Evolutionary conservation across 2,888 invertebrate genomes (phyloP).

Genomic region (Hirtodrosophila histrioides): DNA sequence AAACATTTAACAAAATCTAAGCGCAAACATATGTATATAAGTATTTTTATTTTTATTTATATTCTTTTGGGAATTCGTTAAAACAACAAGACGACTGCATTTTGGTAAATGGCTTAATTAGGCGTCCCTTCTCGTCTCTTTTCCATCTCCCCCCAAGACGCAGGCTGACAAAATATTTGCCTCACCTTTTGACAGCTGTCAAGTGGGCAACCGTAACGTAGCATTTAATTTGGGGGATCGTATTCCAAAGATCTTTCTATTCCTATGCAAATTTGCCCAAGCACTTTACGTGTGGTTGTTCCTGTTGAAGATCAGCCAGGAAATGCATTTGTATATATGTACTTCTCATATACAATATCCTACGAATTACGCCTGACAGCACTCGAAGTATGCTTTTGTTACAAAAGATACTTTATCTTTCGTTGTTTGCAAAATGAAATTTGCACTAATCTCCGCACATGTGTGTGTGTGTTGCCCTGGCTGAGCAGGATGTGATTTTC

Average conservation of each 20-base stretch:
- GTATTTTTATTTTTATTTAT: constrained; percentile 6
- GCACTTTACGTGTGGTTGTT: constrained; percentile 63
- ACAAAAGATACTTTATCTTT: constrained; percentile 10
- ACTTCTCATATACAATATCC: constrained; percentile 3
- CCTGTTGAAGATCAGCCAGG: constrained; percentile 20
- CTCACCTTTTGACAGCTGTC: constrained; percentile 74
- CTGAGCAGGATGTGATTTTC: constrained; percentile 82
- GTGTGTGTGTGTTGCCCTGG: constrained; percentile 23
- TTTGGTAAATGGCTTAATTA: constrained; percentile 68
- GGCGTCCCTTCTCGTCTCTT: constrained; percentile 34
- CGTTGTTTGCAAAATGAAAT: constrained; percentile 55
- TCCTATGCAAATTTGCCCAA: constrained; percentile 70
- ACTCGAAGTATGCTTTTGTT: constrained; percentile 49
- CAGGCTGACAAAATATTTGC: constrained; percentile 74
- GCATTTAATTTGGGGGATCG: constrained; percentile 56
- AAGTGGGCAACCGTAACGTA: constrained; percentile 70
- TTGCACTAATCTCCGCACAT: constrained; percentile 67
- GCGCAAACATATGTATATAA: constrained; percentile 2
- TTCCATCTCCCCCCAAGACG: background rate
- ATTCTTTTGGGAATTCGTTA: constrained; percentile 61
- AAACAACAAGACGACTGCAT: constrained; percentile 61
- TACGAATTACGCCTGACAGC: constrained; percentile 43
- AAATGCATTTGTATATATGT: constrained; percentile 36
- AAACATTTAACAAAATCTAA: constrained; percentile 48
- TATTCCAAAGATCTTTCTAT: background rate